Conservation (phyloP, 2,113 vertebrate genomes). For the Caloenas nicobarica region DNA sequence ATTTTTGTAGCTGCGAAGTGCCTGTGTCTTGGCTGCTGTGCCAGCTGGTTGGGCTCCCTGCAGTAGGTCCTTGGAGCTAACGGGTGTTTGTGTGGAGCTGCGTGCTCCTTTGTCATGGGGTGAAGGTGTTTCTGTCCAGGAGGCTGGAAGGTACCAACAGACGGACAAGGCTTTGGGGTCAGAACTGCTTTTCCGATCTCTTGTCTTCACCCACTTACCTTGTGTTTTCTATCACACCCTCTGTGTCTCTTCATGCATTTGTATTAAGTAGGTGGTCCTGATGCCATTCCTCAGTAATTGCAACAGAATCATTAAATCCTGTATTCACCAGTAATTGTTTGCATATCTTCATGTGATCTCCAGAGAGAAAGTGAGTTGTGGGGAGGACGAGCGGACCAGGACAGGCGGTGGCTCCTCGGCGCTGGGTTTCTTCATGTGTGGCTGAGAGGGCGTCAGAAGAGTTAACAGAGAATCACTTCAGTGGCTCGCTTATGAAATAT, state of each 20-base stretch:
- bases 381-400: neutral
- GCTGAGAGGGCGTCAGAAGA: neutral
- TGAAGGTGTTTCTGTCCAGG: neutral
- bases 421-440: neutral
- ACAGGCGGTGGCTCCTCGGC: rapidly evolving
- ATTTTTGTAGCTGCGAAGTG: neutral
- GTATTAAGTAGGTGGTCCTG: neutral
- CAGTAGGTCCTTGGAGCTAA: rapidly evolving
- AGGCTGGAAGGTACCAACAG: neutral
- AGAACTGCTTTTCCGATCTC: neutral
- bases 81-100: rapidly evolving
- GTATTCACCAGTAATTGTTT: neutral
- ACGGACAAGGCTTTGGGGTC: neutral
- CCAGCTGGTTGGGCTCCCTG: neutral
- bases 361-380: neutral
- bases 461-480: neutral
- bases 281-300: neutral
- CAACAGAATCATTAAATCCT: neutral
- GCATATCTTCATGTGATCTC: rapidly evolving
- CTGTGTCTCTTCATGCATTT: neutral
- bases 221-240: neutral
- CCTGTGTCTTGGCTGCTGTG: neutral
- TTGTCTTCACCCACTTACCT: neutral
- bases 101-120: rapidly evolving
- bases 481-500: neutral